Evolutionary conservation across 2,113 vertebrate species (phyloP).

Genomic region (Catagonus wagneri): DNA sequence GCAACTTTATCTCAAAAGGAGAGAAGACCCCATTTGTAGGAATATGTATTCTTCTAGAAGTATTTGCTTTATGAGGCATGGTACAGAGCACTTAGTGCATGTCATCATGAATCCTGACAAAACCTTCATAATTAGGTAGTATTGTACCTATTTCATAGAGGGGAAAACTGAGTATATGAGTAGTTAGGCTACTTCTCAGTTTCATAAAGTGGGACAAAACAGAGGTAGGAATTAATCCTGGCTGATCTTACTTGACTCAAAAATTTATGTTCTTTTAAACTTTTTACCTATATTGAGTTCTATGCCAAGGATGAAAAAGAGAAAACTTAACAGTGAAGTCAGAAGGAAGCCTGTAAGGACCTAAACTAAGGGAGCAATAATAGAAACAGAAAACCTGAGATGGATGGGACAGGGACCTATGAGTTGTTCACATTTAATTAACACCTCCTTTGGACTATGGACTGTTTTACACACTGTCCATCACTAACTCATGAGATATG

Average conservation of each 20-base stretch:
- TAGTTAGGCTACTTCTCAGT: neutral
- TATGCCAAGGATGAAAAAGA: neutral
- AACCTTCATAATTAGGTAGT: neutral
- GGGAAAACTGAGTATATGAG: neutral
- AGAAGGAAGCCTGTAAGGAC: neutral
- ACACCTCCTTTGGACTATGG: accelerated
- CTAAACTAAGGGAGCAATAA: neutral
- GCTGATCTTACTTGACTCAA: neutral
- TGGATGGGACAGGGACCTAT: neutral
- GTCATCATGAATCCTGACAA: neutral
- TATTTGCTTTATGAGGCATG: neutral
- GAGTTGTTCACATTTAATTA: neutral
- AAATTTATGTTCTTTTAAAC: neutral
- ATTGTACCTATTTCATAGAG: neutral
- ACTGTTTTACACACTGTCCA: neutral
- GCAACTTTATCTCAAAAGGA: neutral
- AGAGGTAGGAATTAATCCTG: neutral
- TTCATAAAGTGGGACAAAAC: neutral
- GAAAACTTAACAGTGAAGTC: neutral
- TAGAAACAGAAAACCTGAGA: neutral
- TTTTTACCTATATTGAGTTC: neutral
- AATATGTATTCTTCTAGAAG: neutral
- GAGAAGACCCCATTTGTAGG: neutral
- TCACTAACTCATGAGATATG: neutral
- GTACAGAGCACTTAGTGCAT: neutral